These are phyloP conservation scores for Spea multiplicata DNA, from an alignment of 2,113 vertebrate genomes.

Conservation along the genomic window DNA sequence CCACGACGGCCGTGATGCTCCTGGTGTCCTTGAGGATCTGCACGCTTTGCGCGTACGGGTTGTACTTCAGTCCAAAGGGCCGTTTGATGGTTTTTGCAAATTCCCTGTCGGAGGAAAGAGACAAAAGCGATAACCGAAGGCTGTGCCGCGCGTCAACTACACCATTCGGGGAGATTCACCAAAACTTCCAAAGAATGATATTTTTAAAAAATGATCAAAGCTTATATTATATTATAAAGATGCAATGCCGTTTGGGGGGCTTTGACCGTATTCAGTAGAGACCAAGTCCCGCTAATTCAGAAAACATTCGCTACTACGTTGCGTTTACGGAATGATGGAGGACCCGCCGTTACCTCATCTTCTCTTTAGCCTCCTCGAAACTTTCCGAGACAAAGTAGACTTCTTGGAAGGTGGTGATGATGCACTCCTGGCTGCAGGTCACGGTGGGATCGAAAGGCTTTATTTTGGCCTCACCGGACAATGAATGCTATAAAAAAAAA, in stretches of 20 bases:
- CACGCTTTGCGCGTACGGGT: conserved; percentile 90
- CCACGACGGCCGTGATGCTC: conserved; percentile 85
- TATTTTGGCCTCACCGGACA: conserved; percentile 84
- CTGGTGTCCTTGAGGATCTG: conserved; percentile 85
- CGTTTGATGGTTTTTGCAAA: conserved; percentile 96
- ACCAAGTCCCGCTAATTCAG: too few relatives aligned
- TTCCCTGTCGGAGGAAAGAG: conserved; percentile 70
- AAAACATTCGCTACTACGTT: too few relatives aligned
- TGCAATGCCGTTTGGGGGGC: too few relatives aligned
- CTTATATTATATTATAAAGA: too few relatives aligned
- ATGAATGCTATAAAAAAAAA: conserved; percentile 69
- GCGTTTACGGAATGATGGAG: neutral
- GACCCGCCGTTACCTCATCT: conserved; percentile 79
- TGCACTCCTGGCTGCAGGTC: conserved; percentile 89
- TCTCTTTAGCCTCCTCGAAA: conserved; percentile 94
- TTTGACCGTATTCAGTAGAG: too few relatives aligned
- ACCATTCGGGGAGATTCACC: too few relatives aligned
- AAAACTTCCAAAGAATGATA: too few relatives aligned
- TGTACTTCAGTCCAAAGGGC: conserved; percentile 94
- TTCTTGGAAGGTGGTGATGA: conserved; percentile 94
- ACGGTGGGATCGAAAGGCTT: conserved; percentile 87
- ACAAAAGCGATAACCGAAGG: neutral
- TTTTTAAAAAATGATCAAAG: too few relatives aligned
- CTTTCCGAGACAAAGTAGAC: conserved; percentile 93
- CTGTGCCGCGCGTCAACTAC: too few relatives aligned